Evolutionary conservation across 1,140 invertebrate species (phyloP).

Genomic region (Zaprionus inermis): DNA sequence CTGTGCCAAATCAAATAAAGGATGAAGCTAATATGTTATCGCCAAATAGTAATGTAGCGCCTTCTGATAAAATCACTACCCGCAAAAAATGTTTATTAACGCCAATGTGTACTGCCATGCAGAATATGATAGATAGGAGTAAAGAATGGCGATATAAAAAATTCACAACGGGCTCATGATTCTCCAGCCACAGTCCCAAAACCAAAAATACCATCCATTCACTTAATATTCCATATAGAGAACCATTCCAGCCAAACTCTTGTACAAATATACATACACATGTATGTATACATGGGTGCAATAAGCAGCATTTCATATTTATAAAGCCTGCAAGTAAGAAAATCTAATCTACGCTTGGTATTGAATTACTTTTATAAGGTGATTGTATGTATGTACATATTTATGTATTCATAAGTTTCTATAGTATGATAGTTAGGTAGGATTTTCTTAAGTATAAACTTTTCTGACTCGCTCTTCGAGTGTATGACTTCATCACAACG

Average conservation of each 20-base stretch:
- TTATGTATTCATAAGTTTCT: conserved; percentile 16
- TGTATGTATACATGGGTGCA: conserved; percentile 14
- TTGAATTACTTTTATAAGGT: conserved; percentile 24
- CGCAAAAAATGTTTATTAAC: conserved; percentile 36
- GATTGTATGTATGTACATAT: conserved; percentile 28
- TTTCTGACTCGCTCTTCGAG: neutral
- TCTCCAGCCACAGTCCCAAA: conserved; percentile 26
- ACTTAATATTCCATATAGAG: conserved; percentile 32
- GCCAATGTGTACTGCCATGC: conserved; percentile 51
- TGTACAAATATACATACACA: conserved; percentile 6
- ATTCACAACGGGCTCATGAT: conserved; percentile 48
- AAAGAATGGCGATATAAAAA: conserved; percentile 58
- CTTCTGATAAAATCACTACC: conserved; percentile 11
- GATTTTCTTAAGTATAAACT: conserved; percentile 13
- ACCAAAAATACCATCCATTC: conserved; percentile 54
- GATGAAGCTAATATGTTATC: neutral
- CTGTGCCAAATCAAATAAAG: neutral
- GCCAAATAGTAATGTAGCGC: neutral
- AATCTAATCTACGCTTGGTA: conserved; percentile 21
- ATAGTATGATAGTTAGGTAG: conserved; percentile 3
- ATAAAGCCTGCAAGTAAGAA: conserved; percentile 23
- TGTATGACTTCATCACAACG: conserved; percentile 11
- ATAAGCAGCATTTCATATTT: conserved; percentile 18
- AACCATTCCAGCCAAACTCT: conserved; percentile 44
- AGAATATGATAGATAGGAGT: conserved; percentile 52